Evolutionary conservation across 2,888 invertebrate genomes (phyloP), one percentile per base, ranked within the genome.

Genomic region (Eristalis tenax): DNA sequence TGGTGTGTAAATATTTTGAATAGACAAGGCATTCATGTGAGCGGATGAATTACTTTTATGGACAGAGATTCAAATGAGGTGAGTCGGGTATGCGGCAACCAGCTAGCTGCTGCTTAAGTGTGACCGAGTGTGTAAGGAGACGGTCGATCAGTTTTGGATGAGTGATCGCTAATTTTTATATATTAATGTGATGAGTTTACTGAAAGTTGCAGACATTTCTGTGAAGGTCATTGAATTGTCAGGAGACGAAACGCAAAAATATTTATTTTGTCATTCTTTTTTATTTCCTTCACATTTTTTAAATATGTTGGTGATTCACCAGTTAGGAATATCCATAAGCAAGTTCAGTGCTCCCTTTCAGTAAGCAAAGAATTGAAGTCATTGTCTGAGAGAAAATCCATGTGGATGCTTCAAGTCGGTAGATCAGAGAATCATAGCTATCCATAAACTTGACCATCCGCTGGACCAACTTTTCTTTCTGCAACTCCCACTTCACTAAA

Each of bases 1-100:
- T 74, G 75, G 28, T 65, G 57, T 59, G 38, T 6, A 66, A 75
- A 66, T 59, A 59, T 57, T 66, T 75, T 75, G 26, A 61, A 26
- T 35, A 22, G 13, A 26, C 13, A 15, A 43, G 43, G 18, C 6
- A 26, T 28, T 18, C 50, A 50, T 26, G 43, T 23, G 56, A 50
- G 35, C 18, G 32, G 11, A 18, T 73, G 73, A 64, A 50, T 8
- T 15, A 18, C 6, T 50, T 6, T 18, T 22, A 56, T 56, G 23
- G 28, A 4, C 28, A 59, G 6, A 59, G 38, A 26, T 22, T 57
- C 22, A 11, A n/a, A 28, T 59, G 59, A 15, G 59, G 59, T 59
- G 59, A 59, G 26, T 26, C 8, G n/a, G 50, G 18, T 0, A 50
- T 50, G 50, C 6, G 18, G 26, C 15, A 40, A 26, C 22, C 4